Percentiles rank a stretch among this genome's conserved stretches.
Conservation (phyloP, 2,888 invertebrate species). For the Protula sp. region DNA sequence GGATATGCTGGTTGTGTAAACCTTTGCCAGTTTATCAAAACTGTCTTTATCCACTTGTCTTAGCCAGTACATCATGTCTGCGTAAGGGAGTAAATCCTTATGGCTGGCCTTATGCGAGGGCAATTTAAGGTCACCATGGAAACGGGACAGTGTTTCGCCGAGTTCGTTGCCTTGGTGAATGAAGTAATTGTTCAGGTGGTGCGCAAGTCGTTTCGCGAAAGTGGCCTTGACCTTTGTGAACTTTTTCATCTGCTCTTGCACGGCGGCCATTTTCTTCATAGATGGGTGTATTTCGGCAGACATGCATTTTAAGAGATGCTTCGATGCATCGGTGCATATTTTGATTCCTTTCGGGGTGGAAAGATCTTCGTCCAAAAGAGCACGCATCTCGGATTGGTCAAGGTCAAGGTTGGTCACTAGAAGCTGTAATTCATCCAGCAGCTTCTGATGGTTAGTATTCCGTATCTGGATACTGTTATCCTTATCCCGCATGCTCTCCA, state of each 20-base stretch:
- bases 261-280: slow-evolving; percentile 63
- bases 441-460: slow-evolving; percentile 75
- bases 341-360: slow-evolving; percentile 58
- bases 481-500: slow-evolving; percentile 87
- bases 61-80: slow-evolving; percentile 86
- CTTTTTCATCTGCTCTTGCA: slow-evolving; percentile 73
- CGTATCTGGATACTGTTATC: slow-evolving; percentile 80
- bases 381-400: slow-evolving; percentile 63
- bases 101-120: slow-evolving; percentile 77
- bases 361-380: slow-evolving; percentile 70
- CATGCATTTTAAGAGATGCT: slow-evolving; percentile 70
- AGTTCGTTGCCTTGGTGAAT: slow-evolving; percentile 80
- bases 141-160: slow-evolving; percentile 58
- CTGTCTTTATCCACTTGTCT: slow-evolving; percentile 75
- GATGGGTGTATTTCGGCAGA: slow-evolving; percentile 53
- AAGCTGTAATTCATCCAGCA: slow-evolving; percentile 64
- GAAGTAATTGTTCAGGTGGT: slow-evolving; percentile 89
- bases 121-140: slow-evolving; percentile 59
- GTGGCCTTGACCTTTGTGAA: slow-evolving; percentile 72
- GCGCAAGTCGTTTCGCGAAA: slow-evolving; percentile 76
- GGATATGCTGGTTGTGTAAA: slow-evolving; percentile 74
- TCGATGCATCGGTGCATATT: slow-evolving; percentile 64
- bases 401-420: slow-evolving; percentile 66
- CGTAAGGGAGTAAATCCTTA: slow-evolving; percentile 77
- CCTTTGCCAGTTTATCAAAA: slow-evolving; percentile 72